Percentiles rank a stretch among this genome's conserved stretches.
Conservation (phyloP, 2,888 invertebrate species). For the Plebejus melissa region DNA sequence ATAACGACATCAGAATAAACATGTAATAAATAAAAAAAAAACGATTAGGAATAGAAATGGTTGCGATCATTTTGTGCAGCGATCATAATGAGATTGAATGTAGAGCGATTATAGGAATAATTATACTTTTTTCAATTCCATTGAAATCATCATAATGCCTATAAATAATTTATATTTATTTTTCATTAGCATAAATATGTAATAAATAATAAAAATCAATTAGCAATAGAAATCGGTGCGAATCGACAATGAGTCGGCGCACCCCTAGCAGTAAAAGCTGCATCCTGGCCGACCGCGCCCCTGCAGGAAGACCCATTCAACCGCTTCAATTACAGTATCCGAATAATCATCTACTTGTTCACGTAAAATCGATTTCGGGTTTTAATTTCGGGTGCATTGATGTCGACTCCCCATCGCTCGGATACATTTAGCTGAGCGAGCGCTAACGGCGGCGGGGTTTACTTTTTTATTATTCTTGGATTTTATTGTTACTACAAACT, state of each 20-base stretch:
- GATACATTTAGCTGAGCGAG: constrained; percentile 18
- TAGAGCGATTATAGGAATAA: not conserved
- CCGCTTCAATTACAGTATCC: constrained; percentile 39
- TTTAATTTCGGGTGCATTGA: constrained; percentile 35
- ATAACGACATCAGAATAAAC: not conserved
- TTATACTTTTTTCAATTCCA: not conserved
- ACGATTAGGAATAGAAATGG: constrained; percentile 14
- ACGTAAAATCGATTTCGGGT: constrained; percentile 36
- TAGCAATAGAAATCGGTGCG: constrained; percentile 21
- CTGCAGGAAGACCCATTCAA: constrained; percentile 33
- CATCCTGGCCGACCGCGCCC: constrained; percentile 35
- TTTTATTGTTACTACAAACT: not conserved
- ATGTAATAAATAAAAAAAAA: not conserved
- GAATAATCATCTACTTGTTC: constrained; percentile 38
- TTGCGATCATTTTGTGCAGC: too few relatives aligned
- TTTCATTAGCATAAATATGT: constrained; percentile 8
- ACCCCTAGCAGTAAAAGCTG: constrained; percentile 33
- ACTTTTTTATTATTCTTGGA: constrained; percentile 20
- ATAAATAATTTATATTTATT: too few relatives aligned
- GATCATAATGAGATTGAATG: not conserved
- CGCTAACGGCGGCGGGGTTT: not conserved
- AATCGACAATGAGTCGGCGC: constrained; percentile 30
- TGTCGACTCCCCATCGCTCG: constrained; percentile 21
- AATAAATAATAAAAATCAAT: constrained; percentile 11
- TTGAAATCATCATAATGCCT: not conserved